Base-by-base conservation (phyloP, 2,797 vertebrate genomes). In the Rhinella marina region DNA sequence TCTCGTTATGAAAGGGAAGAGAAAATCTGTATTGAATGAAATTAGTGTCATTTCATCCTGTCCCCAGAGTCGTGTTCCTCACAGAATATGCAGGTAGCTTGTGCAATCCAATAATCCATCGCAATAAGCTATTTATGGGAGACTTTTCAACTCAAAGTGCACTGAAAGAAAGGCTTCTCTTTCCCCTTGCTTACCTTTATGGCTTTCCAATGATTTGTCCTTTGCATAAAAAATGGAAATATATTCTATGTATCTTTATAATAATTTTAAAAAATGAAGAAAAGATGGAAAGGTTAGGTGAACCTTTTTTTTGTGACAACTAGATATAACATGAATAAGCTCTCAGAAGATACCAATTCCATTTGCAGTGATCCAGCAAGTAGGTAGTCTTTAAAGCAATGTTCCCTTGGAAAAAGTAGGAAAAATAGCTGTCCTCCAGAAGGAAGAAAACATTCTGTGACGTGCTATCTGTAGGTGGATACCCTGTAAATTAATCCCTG, bases 11-110 rank as follows among this genome's bases (percentile, higher is more conserved):
- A 80, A 64, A 52, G 25, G 52, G 81, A 88, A 80, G 56, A 84
- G 62, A 87, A 73, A 83, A 56, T 77, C 62, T 68, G 81, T 76
- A 66, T 73, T 87, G 81, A 81, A 87, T 82, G 70, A 82, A 87
- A 87, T 87, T 87, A 87, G 86, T 87, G 86, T 82, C 86, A 87
- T 87, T 66, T 75, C 66, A 66, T 52, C 27, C 72, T 32, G 81
- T 87, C 86, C 81, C 86, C 27, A 48, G 81, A 76, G 86, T 54
- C 7, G 54, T 66, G 56, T 76, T 79, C 76, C 76, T 86, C 64
- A 29, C 73, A 54, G 84, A 86, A 56, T 85, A 75, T 66, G 76
- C 84, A 78, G 76, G 75, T 79, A 79, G 62, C 84, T 78, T 62
- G 57, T 48, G 54, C 7, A 78, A 86, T 86, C 59, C 75, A 78